Percentiles rank a stretch among this genome's conserved stretches.
Conservation (phyloP, 2,113 vertebrate species). For the Cygnus buccinator region DNA sequence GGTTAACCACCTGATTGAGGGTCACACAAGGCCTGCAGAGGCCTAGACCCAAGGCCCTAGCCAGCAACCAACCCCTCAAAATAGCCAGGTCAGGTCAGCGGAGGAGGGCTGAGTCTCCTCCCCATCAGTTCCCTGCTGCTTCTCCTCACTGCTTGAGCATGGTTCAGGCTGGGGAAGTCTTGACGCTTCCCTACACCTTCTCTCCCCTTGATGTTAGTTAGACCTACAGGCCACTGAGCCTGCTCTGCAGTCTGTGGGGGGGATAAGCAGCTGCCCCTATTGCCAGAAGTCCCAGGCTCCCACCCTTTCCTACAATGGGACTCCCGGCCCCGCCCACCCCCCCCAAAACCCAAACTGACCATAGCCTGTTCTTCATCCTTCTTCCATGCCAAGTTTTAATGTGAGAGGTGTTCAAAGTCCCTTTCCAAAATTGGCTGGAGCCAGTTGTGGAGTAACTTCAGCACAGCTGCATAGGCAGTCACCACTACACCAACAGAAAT, state of each 20-base stretch:
- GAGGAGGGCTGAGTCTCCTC: neutral
- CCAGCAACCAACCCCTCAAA: neutral
- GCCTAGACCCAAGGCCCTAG: neutral
- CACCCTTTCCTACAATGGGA: neutral
- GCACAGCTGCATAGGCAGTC: neutral
- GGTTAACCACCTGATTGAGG: neutral
- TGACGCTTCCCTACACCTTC: neutral
- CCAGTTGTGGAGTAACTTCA: neutral
- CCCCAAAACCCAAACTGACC: too few species aligned
- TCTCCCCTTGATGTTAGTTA: neutral
- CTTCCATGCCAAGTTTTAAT: neutral
- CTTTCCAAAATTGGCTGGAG: neutral
- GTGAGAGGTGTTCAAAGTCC: neutral
- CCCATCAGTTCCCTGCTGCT: fast-evolving
- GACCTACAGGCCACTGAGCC: neutral
- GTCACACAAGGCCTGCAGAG: neutral
- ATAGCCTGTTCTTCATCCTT: neutral
- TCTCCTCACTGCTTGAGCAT: fast-evolving
- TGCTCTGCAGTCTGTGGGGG: neutral
- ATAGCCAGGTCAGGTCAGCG: neutral
- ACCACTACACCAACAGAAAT: neutral
- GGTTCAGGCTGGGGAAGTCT: neutral
- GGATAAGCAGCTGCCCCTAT: neutral
- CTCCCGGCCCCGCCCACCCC: neutral
- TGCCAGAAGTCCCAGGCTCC: neutral